Conservation (phyloP, 1,140 invertebrate genomes). For the Protaetia brevitarsis region DNA sequence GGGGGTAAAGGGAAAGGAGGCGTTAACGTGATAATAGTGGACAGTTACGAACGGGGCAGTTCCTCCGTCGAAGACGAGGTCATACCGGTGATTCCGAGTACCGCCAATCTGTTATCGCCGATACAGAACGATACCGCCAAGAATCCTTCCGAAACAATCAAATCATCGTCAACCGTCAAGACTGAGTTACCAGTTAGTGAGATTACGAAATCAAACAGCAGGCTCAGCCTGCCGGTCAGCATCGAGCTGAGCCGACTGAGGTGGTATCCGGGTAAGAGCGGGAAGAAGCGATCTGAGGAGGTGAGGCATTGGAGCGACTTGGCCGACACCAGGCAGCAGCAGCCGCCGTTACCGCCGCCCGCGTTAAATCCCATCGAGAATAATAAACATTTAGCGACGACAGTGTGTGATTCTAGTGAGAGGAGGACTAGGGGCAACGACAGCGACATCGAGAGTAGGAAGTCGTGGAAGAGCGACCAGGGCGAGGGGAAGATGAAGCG, state of each 20-base stretch:
- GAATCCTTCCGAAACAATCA: conserved; percentile 32
- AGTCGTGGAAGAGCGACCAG: conserved; percentile 30
- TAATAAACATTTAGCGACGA: conserved; percentile 17
- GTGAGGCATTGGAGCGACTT: conserved; percentile 53
- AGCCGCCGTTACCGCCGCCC: background rate
- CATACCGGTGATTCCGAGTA: conserved; percentile 37
- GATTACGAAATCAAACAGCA: conserved; percentile 22
- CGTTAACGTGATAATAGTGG: conserved; percentile 45
- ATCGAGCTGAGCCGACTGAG: conserved; percentile 37
- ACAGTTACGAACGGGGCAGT: conserved; percentile 44
- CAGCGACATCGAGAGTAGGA: conserved; percentile 28
- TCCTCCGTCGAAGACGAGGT: conserved; percentile 46
- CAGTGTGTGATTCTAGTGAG: conserved; percentile 22
- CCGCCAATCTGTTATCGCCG: conserved; percentile 34
- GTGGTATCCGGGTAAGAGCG: conserved; percentile 21
- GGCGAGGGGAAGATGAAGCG: conserved; percentile 46
- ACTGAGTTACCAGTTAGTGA: conserved; percentile 30
- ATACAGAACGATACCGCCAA: conserved; percentile 25
- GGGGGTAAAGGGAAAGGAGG: conserved; percentile 56
- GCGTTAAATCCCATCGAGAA: background rate
- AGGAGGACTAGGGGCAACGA: conserved; percentile 25
- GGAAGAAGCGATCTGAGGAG: conserved; percentile 44
- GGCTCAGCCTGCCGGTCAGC: conserved; percentile 31
- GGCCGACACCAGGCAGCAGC: conserved; percentile 54
- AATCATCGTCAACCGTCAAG: conserved; percentile 33